phyloP scores from a whole-genome alignment of 2,113 vertebrate species.

The Charina bottae region DNA sequence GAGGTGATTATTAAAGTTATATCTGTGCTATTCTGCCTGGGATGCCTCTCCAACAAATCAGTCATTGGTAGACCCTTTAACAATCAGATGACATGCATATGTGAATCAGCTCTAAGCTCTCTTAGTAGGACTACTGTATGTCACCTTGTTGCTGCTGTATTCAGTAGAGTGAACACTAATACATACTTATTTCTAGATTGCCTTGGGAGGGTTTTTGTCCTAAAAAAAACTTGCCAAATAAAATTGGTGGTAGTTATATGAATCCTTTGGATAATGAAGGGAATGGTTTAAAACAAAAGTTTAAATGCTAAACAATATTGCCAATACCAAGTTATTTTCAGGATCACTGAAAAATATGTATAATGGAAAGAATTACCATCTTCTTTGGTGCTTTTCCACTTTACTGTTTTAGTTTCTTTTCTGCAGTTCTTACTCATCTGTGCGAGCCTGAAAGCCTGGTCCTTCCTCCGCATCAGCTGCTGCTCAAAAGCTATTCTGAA shows the following conservation, averaged over 20 bases:
- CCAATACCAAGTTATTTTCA: neutral
- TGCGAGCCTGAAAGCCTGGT: conserved; percentile 80
- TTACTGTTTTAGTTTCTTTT: conserved; percentile 65
- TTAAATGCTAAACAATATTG: neutral
- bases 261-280: neutral
- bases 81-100: neutral
- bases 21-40: neutral
- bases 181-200: neutral
- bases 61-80: neutral
- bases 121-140: too few relatives aligned
- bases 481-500: conserved; percentile 94
- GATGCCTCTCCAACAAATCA: neutral
- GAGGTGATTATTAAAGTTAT: neutral
- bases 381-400: conserved; percentile 72
- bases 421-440: conserved; percentile 70
- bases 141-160: neutral
- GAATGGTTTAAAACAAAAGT: neutral
- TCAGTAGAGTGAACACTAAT: neutral
- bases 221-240: neutral
- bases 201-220: neutral
- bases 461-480: conserved; percentile 85
- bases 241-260: neutral
- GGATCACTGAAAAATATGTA: neutral
- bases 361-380: conserved; percentile 56
- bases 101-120: neutral